Evolutionary conservation across 2,797 vertebrate species (phyloP), one percentile per base, ranked within the genome.

Genomic region (Simalia tracyae): DNA sequence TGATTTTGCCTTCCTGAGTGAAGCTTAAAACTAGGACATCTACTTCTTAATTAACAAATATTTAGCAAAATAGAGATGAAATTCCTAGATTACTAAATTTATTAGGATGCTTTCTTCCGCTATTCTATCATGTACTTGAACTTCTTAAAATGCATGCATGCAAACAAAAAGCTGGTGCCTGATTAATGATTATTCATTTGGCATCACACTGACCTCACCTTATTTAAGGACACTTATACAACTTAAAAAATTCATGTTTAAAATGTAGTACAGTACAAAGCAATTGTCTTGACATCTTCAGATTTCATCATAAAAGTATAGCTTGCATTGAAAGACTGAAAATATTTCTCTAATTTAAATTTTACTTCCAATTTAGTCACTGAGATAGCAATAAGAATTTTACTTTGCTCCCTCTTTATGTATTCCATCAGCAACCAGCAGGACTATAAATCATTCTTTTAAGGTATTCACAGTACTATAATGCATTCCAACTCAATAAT

Each of bases 171-270:
- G 19, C 36, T 42, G 36, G 72, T 95, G 91, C 86, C 60, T 96
- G 93, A 94, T 95, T 93, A 95, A 91, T 91, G 92, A 88, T 57
- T 60, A 95, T 96, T 95, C 95, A 97, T 94, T 42, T 95, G 50
- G 63, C 90, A 95, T 90, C 91, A 95, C 26, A 81, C 95, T 95
- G 95, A 96, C 72, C 93, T 42, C 86, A 88, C 94, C 94, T 93
- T 68, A 94, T 84, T 87, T 95, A 57, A 92, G 88, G 93, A 93
- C 93, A 94, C 95, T 88, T 93, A 94, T 93, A 61, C 87, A 95
- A 89, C 0, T 0, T 93, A 94, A 95, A 96, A 64, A 94, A 95
- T 94, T 96, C 93, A 95, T 96, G 95, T 94, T 93, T 14, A 94
- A 68, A 94, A 95, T 54, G 59, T 93, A 94, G 50, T 91, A 91